phyloP scores from a whole-genome alignment of 2,888 invertebrate genomes.

The Busseola fusca region DNA sequence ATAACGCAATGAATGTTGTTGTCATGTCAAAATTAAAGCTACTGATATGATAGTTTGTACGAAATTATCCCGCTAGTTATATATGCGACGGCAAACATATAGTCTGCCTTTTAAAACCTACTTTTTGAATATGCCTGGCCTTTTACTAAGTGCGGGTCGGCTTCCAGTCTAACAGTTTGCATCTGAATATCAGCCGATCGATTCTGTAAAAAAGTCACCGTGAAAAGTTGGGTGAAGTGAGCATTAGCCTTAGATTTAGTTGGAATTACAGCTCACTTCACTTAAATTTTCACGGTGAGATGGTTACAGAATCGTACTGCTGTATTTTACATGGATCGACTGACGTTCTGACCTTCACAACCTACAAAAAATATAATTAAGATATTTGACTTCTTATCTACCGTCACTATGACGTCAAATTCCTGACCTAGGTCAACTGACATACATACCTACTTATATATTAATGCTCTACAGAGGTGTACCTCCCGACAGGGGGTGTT shows the following conservation, averaged over 20 bases:
- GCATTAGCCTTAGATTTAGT: too few relatives aligned
- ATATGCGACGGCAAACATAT: too few relatives aligned
- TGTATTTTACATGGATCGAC: background rate
- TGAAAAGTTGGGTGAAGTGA: too few relatives aligned
- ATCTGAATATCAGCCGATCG: background rate
- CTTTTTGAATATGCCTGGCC: background rate
- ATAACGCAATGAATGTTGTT: too few relatives aligned
- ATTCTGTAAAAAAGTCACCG: too few relatives aligned
- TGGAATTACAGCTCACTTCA: too few relatives aligned
- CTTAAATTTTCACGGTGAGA: too few relatives aligned
- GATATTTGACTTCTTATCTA: slow-evolving; percentile 21
- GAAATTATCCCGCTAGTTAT: too few relatives aligned
- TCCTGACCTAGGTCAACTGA: slow-evolving; percentile 61
- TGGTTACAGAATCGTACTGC: too few relatives aligned
- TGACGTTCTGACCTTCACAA: background rate
- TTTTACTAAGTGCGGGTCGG: background rate
- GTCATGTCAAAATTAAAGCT: too few relatives aligned
- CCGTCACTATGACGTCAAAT: slow-evolving; percentile 39
- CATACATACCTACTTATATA: slow-evolving; percentile 61
- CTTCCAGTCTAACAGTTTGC: background rate
- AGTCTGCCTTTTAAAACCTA: too few relatives aligned
- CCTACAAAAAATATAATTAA: slow-evolving; percentile 1
- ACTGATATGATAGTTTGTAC: too few relatives aligned
- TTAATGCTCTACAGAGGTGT: slow-evolving; percentile 58
- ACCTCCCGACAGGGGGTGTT: slow-evolving; percentile 49